phyloP scores from a whole-genome alignment of 2,888 invertebrate genomes.

The Drosophila leonis region DNA sequence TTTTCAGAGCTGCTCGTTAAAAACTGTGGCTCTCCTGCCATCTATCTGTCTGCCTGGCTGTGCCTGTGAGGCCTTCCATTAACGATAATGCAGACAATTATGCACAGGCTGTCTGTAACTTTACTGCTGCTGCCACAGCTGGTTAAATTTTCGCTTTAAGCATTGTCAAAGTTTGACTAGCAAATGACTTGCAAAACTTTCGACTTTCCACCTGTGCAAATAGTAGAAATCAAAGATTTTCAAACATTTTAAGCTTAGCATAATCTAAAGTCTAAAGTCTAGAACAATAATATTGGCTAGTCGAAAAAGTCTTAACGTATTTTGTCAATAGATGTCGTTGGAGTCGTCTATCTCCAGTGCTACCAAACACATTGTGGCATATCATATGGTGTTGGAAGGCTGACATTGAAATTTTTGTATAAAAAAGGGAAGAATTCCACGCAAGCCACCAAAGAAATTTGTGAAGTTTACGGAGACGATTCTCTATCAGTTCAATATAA shows the following conservation, averaged over 20 bases:
- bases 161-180: constrained; percentile 26
- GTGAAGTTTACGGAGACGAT: too few species aligned
- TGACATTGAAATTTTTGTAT: too few species aligned
- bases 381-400: too few species aligned
- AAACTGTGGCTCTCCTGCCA: constrained; percentile 1
- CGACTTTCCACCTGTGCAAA: not conserved
- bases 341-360: too few species aligned
- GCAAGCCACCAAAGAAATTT: too few species aligned
- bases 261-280: not conserved
- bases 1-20: constrained; percentile 37
- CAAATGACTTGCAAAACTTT: constrained; percentile 19
- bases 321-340: too few species aligned
- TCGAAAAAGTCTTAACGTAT: too few species aligned
- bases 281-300: too few species aligned
- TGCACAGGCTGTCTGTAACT: constrained; percentile 9
- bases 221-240: not conserved
- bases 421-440: too few species aligned
- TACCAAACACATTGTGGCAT: too few species aligned
- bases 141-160: constrained; percentile 3
- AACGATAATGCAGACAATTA: constrained; percentile 38
- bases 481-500: too few species aligned
- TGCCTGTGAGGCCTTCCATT: constrained; percentile 19
- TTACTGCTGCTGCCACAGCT: constrained; percentile 12
- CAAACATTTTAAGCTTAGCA: not conserved
- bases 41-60: not conserved